phyloP scores from a whole-genome alignment of 1,140 invertebrate species.

The Metopolophium dirhodum region DNA sequence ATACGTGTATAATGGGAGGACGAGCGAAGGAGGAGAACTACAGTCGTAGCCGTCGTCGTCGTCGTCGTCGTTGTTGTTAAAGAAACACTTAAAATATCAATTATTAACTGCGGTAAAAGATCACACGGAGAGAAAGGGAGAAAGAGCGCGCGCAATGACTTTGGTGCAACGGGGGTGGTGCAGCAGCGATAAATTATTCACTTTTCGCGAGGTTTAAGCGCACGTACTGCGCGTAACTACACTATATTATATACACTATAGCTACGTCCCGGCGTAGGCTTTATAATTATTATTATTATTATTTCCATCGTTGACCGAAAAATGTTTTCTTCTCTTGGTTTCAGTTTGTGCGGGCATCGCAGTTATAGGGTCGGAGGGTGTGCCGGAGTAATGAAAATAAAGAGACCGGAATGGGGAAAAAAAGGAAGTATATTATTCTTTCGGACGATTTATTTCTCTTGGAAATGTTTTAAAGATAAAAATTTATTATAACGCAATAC shows the following conservation, averaged over 20 bases:
- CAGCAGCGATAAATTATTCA: constrained; percentile 34
- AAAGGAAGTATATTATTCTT: constrained; percentile 2
- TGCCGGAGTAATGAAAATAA: constrained; percentile 16
- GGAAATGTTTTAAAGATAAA: constrained; percentile 28
- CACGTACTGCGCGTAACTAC: neutral
- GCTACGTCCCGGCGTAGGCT: neutral
- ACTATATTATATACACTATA: neutral
- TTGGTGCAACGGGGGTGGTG: neutral
- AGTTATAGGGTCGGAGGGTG: neutral
- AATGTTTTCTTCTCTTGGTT: neutral
- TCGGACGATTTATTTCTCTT: neutral
- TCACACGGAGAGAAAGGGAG: neutral
- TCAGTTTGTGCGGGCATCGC: neutral
- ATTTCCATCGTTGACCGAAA: neutral
- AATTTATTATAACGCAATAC: neutral
- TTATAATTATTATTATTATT: constrained; percentile 39
- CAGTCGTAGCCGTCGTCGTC: neutral
- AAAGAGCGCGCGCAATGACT: neutral
- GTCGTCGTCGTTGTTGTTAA: constrained; percentile 6
- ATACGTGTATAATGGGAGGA: neutral
- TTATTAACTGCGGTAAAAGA: constrained; percentile 32
- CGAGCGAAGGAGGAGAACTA: neutral
- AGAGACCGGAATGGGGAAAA: neutral
- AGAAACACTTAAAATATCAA: constrained; percentile 54
- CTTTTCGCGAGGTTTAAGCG: neutral